Percentiles rank a stretch among this genome's conserved stretches.
Conservation (phyloP, 2,797 vertebrate species). For the Anas georgica region DNA sequence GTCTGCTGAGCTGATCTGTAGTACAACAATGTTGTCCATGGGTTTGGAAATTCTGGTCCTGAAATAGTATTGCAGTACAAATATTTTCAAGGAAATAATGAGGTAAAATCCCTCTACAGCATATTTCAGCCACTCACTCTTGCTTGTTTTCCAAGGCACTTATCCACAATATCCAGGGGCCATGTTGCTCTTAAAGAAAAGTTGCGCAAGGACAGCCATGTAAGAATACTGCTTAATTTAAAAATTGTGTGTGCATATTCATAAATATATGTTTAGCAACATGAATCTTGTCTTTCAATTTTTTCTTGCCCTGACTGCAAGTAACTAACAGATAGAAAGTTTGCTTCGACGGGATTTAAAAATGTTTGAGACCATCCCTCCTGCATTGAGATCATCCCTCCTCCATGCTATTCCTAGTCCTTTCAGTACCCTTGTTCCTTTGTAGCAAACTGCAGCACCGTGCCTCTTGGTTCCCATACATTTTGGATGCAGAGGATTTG, state of each 20-base stretch:
- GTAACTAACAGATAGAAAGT: neutral
- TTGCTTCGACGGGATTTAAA: neutral
- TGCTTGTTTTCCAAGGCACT: neutral
- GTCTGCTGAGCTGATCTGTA: constrained; percentile 25
- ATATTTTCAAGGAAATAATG: constrained; percentile 37
- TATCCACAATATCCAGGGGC: neutral
- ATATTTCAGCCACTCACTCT: neutral
- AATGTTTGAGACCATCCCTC: neutral
- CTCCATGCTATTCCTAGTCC: neutral
- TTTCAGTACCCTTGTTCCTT: neutral
- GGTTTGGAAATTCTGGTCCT: constrained; percentile 44
- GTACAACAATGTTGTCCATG: neutral
- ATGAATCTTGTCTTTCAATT: neutral
- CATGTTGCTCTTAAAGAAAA: neutral
- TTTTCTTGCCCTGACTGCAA: neutral
- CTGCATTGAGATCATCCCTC: neutral
- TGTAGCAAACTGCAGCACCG: neutral
- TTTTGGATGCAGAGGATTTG: neutral
- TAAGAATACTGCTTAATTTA: neutral
- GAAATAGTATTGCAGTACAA: neutral
- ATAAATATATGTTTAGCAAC: neutral
- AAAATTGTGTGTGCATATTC: neutral
- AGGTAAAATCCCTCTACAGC: neutral
- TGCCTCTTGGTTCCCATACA: neutral
- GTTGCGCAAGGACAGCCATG: neutral